phyloP scores from a whole-genome alignment of 1,140 invertebrate species.

The Saccostrea echinata region DNA sequence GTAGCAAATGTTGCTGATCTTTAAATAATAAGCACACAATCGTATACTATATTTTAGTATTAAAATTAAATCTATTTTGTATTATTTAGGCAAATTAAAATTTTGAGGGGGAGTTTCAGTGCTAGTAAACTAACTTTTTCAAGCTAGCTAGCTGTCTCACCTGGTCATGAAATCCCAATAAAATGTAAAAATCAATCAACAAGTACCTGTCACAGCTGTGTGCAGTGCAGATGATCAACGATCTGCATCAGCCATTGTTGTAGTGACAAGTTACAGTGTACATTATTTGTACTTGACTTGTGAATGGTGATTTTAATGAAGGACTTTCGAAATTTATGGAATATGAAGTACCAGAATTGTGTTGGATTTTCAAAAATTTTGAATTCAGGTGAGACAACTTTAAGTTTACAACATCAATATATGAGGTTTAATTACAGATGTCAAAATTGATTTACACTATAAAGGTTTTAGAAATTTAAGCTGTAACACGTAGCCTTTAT shows the following conservation, averaged over 20 bases:
- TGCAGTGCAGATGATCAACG: not conserved
- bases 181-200: conserved; percentile 23
- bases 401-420: too few relatives aligned
- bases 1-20: too few relatives aligned
- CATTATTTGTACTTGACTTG: not conserved
- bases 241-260: conserved; percentile 32
- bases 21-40: too few relatives aligned
- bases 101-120: not conserved
- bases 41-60: too few relatives aligned
- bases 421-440: too few relatives aligned
- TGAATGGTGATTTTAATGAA: not conserved
- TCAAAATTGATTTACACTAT: too few relatives aligned
- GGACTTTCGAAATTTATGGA: not conserved
- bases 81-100: not conserved
- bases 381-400: too few relatives aligned
- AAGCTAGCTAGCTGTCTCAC: not conserved
- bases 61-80: too few relatives aligned
- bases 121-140: not conserved
- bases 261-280: not conserved
- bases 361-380: not conserved
- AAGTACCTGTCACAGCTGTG: conserved; percentile 28
- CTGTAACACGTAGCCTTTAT: too few relatives aligned
- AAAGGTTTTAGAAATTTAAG: too few relatives aligned
- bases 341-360: not conserved
- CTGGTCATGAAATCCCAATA: conserved; percentile 14